These are phyloP conservation scores for Euproctis similis DNA, from an alignment of 2,888 invertebrate species.

Conservation along the genomic window DNA sequence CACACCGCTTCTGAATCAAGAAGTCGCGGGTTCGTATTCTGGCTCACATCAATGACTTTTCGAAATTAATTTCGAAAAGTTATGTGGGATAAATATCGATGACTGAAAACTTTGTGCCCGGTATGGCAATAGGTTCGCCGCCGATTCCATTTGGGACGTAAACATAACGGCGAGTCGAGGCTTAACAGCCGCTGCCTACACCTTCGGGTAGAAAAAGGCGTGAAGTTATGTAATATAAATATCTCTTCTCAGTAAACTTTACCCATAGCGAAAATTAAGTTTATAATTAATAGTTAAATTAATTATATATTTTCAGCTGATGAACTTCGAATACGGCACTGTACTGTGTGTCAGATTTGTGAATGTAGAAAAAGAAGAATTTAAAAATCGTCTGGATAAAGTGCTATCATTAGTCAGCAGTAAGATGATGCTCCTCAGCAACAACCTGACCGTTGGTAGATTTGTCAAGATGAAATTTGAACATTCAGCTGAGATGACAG, in stretches of 20 bases:
- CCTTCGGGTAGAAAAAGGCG: too few species aligned
- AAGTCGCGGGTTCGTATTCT: too few species aligned
- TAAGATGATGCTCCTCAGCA: conserved; percentile 65
- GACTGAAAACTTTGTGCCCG: too few species aligned
- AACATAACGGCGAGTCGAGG: too few species aligned
- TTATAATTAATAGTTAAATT: conserved; percentile 20
- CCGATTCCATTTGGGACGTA: too few species aligned
- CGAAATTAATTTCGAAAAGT: too few species aligned
- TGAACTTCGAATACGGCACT: conserved; percentile 84
- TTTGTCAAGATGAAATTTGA: conserved; percentile 74
- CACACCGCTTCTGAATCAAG: too few species aligned
- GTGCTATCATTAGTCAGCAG: conserved; percentile 78
- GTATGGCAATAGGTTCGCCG: too few species aligned
- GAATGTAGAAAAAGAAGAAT: conserved; percentile 81
- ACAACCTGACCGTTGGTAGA: conserved; percentile 72
- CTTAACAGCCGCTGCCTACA: too few species aligned
- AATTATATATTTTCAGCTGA: conserved; percentile 70
- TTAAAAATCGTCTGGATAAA: conserved; percentile 78
- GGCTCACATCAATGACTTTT: too few species aligned
- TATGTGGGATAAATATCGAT: too few species aligned
- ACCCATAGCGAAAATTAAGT: not conserved
- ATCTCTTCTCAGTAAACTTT: not conserved
- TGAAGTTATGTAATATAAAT: too few species aligned
- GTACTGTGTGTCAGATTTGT: conserved; percentile 88
- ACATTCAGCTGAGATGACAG: conserved; percentile 51